Evolutionary conservation across 2,797 vertebrate genomes (phyloP), one percentile per base, ranked within the genome.

Genomic region (Halcyon smyrnensis): DNA sequence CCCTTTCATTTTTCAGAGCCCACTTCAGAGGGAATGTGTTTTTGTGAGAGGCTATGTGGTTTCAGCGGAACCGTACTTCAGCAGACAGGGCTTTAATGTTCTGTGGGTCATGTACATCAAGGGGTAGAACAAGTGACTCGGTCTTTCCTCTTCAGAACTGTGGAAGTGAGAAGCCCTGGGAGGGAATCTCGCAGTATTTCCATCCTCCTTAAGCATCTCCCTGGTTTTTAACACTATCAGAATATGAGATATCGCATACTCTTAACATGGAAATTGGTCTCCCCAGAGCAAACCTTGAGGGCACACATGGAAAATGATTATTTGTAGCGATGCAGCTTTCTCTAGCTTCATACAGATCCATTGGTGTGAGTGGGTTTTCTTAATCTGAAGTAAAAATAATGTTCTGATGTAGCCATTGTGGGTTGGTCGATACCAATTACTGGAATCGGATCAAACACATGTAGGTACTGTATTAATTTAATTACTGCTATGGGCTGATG

Each of bases 381-480:
- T 84, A 78, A 82, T 93, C 77, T 63, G 63, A 93, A 73, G 85
- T 94, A 86, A 94, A 93, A 92, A 84, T 84, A 84, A 62, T 88
- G 46, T 12, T 88, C 50, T 71, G 18, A 57, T 76, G 39, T 82
- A 73, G 69, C 57, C 10, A 2, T 25, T 25, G 43, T 84, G 71
- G 51, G 59, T 79, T 86, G 67, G 50, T 93, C 1, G 3, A 16
- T 73, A 53, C 16, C 53, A 39, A 1, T 76, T 93, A 74, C 80
- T 95, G 89, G 91, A 88, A 79, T 73, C 39, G 39, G 79, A 96
- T 95, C 69, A 93, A 95, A 91, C 34, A 6, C 18, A 17, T 68
- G 3, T 10, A 76, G 70, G 70, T 94, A 34, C 79, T 88, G 50
- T 9, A 69, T 5, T 10, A 28, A 10, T 93, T 69, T 91, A 79